Evolutionary conservation across 2,113 vertebrate species (phyloP).

Genomic region (Osmerus eperlanus): DNA sequence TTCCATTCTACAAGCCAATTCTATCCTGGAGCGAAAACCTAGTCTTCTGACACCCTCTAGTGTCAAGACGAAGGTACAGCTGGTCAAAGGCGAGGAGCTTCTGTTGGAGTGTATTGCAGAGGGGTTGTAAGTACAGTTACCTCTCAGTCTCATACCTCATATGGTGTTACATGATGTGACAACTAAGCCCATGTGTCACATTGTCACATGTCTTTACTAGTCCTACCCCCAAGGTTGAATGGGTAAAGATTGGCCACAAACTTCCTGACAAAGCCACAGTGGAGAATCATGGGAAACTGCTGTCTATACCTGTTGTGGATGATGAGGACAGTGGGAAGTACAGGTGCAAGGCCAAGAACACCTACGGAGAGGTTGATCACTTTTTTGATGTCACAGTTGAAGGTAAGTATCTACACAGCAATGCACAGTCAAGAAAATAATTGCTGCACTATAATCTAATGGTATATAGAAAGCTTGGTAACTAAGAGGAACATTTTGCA

Average conservation of each 20-base stretch:
- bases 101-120: constrained; percentile 91
- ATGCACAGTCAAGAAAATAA: too few species aligned
- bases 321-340: constrained; percentile 81
- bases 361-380: constrained; percentile 71
- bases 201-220: constrained; percentile 55
- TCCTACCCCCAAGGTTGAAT: constrained; percentile 86
- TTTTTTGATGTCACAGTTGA: constrained; percentile 82
- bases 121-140: constrained; percentile 84
- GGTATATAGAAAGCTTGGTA: too few species aligned
- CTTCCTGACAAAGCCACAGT: constrained; percentile 65
- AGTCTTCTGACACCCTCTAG: constrained; percentile 82
- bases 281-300: constrained; percentile 78
- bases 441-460: too few species aligned
- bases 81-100: constrained; percentile 84
- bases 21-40: constrained; percentile 83
- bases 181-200: background rate
- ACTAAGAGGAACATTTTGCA: too few species aligned
- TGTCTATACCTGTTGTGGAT: constrained; percentile 77
- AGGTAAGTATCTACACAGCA: constrained; percentile 68
- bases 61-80: constrained; percentile 64
- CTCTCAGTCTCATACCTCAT: background rate
- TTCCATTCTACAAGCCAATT: constrained; percentile 76
- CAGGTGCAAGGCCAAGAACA: constrained; percentile 83
- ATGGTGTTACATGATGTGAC: background rate
- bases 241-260: constrained; percentile 73